Evolutionary conservation across 1,140 invertebrate genomes (phyloP).

Genomic region (Magallana gigas): DNA sequence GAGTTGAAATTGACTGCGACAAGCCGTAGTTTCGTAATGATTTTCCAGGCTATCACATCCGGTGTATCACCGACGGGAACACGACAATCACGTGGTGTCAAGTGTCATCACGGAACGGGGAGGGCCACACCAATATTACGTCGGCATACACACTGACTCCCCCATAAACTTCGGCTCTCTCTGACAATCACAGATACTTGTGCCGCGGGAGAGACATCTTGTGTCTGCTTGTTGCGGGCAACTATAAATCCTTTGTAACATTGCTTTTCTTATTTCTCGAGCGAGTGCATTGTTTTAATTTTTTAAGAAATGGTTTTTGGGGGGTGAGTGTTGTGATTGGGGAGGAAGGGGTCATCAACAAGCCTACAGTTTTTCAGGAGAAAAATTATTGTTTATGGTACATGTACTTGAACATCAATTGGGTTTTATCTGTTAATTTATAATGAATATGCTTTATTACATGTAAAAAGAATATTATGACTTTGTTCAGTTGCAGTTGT

Average conservation of each 20-base stretch:
- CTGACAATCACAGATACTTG: not conserved
- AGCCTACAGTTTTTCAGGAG: no score
- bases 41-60: slow-evolving; percentile 10
- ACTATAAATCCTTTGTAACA: not conserved
- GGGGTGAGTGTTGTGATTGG: not conserved
- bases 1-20: slow-evolving; percentile 26
- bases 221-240: not conserved
- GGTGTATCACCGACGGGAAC: not conserved
- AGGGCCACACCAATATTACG: slow-evolving; percentile 10
- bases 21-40: slow-evolving; percentile 33
- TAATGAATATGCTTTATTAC: no score
- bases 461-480: no score
- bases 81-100: not conserved
- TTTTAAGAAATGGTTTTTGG: not conserved
- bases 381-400: no score
- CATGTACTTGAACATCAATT: no score
- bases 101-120: not conserved
- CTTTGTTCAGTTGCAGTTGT: no score
- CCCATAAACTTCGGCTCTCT: not conserved
- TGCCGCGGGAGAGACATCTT: not conserved
- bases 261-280: not conserved
- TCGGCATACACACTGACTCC: not conserved
- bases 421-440: no score
- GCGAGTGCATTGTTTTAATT: not conserved
- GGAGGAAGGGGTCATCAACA: no score